Evolutionary conservation across 2,888 invertebrate genomes (phyloP), one percentile per base, ranked within the genome.

Genomic region (Amphimallon solstitiale): DNA sequence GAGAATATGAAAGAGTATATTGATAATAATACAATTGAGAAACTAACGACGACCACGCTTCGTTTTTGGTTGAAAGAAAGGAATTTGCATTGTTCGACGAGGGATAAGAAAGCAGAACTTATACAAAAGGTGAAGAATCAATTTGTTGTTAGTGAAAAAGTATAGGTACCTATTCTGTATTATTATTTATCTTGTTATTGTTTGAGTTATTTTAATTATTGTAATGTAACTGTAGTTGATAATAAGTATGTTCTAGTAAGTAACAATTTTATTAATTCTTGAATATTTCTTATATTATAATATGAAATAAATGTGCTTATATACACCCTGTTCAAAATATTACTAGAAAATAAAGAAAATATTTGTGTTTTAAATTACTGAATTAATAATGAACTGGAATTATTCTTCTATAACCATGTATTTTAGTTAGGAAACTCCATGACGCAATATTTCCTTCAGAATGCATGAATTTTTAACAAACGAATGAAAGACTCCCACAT

Each of bases 1-100:
- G 72, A 73, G 21, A 71, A 74, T 48, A 74, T 74, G 74, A 68
- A 73, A 49, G 71, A 73, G 38, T 69, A 72, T 38, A 60, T 72
- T 21, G 70, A 72, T 12, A 74, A 67, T 45, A 69, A 72, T 19
- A 72, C 68, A 14, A 61, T 74, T 29, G 69, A 72, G 19, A 72
- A 73, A 61, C 61, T 74, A 37, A 73, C 72, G n/a, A 71, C 70
- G 14, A 66, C 72, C n/a, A 72, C 70, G 12, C 54, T 74, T 19
- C 35, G 68, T 35, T 65, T 70, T 35, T 74, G 74, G 74, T 45
- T 74, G 23, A 72, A 72, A 66, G 70, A 73, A 52, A 67, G 66
- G 48, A 65, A 63, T 12, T 40, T 74, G 19, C 72, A 70, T 61
- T 74, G 73, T 61, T 72, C 72, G 14, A 72, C 72, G 5, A 69